These are phyloP conservation scores for Diorhabda sublineata DNA, from an alignment of 1,140 invertebrate genomes.

Conservation along the genomic window DNA sequence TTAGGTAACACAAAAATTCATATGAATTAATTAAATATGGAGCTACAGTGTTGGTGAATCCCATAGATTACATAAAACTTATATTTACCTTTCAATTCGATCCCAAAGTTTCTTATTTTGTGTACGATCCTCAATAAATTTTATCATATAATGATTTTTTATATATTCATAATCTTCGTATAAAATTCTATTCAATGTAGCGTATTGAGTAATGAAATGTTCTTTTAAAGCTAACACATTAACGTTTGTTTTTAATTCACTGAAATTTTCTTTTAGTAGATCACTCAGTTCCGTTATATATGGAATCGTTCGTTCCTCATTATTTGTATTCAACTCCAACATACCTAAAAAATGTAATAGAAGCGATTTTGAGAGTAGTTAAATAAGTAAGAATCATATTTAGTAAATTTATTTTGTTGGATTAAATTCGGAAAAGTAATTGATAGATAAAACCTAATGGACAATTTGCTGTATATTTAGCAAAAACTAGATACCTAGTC, in stretches of 20 bases:
- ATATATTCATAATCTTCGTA: constrained; percentile 23
- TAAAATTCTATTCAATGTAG: constrained; percentile 19
- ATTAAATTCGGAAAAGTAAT: too few species aligned
- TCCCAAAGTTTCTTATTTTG: constrained; percentile 20
- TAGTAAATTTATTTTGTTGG: too few species aligned
- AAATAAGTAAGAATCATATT: too few species aligned
- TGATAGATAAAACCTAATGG: too few species aligned
- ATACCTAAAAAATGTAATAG: constrained; percentile 23
- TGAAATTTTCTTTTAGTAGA: constrained; percentile 31
- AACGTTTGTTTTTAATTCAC: constrained; percentile 30
- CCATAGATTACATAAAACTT: too few species aligned
- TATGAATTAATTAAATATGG: too few species aligned
- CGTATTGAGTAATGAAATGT: constrained; percentile 38
- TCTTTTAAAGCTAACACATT: constrained; percentile 29
- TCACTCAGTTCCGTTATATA: constrained; percentile 34
- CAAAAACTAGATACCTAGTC: too few species aligned
- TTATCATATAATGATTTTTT: constrained; percentile 12
- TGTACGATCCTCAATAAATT: constrained; percentile 13
- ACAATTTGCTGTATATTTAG: too few species aligned
- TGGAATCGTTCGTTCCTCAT: constrained; percentile 28
- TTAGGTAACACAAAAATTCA: too few species aligned
- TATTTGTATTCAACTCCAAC: constrained; percentile 20
- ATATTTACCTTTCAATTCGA: constrained; percentile 23
- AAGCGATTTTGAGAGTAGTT: too few species aligned
- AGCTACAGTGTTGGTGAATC: too few species aligned